A percentile compares a stretch with the other conserved stretches of the same genome.
These are phyloP conservation scores for Torymus aiolomorphi DNA, from an alignment of 2,888 invertebrate genomes.

Conservation along the genomic window DNA sequence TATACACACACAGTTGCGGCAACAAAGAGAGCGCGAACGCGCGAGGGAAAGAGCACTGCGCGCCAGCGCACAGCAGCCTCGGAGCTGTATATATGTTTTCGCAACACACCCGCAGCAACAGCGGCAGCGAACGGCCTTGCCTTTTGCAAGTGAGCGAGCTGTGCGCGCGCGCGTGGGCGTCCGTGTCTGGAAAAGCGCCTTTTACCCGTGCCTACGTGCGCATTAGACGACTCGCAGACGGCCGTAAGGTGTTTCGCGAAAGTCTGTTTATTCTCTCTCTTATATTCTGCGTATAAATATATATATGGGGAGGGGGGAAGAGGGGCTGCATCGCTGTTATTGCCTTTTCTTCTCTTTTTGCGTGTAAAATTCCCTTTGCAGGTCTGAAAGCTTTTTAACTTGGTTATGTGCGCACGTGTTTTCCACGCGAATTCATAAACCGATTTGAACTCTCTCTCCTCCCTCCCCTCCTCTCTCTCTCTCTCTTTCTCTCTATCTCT, in stretches of 20 bases:
- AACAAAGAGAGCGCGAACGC: conserved; percentile 45
- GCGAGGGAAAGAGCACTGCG: conserved; percentile 2
- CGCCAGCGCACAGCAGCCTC: conserved; percentile 7
- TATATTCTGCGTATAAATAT: conserved; percentile 25
- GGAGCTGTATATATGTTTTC: conserved; percentile 12
- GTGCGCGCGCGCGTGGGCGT: conserved; percentile 67
- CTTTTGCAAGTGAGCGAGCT: conserved; percentile 62
- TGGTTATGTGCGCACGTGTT: background rate
- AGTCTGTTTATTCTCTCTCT: conserved; percentile 11
- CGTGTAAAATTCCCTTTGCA: too few relatives aligned
- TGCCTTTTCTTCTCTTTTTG: background rate
- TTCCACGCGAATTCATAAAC: too few relatives aligned
- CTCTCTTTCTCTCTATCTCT: too few relatives aligned
- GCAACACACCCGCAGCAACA: conserved; percentile 48
- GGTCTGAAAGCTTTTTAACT: conserved; percentile 12
- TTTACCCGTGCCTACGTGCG: conserved; percentile 71
- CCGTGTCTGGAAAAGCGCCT: conserved; percentile 71
- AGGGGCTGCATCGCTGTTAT: too few relatives aligned
- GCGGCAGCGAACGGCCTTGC: conserved; percentile 69
- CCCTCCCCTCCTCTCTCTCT: too few relatives aligned
- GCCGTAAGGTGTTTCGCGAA: conserved; percentile 62
- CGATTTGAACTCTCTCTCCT: too few relatives aligned
- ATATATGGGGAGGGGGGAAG: too few relatives aligned
- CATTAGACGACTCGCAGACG: conserved; percentile 64
- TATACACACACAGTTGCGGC: conserved; percentile 33